Evolutionary conservation across 2,113 vertebrate species (phyloP).

Genomic region (Pardalotus punctatus): DNA sequence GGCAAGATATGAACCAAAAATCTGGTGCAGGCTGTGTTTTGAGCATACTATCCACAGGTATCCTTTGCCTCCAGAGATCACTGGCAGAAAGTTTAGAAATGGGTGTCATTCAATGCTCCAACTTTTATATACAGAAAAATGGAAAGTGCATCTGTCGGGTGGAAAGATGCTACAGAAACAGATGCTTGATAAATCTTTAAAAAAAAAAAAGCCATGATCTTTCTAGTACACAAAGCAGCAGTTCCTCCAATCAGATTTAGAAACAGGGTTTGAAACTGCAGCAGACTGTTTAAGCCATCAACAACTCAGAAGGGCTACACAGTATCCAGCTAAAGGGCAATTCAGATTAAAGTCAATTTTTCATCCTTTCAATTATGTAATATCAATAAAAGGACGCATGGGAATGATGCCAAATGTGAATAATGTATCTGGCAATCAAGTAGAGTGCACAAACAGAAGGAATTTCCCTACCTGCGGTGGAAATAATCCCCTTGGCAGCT

Average conservation of each 20-base stretch:
- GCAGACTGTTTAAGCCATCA: background rate
- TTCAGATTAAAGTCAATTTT: constrained; percentile 30
- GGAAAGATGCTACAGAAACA: background rate
- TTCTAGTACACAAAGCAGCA: background rate
- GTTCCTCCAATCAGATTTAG: background rate
- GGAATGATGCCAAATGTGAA: constrained; percentile 29
- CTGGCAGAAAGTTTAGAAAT: background rate
- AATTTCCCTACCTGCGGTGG: background rate
- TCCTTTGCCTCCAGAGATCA: background rate
- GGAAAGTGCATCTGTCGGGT: background rate
- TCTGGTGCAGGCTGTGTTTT: background rate
- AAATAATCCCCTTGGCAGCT: background rate
- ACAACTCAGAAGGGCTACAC: background rate
- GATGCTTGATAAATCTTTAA: background rate
- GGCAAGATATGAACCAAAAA: background rate
- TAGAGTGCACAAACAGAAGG: background rate
- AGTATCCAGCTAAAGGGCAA: background rate
- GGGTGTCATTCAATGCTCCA: background rate
- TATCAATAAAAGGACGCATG: background rate
- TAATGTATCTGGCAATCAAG: background rate
- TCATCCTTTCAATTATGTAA: constrained; percentile 41
- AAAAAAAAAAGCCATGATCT: background rate
- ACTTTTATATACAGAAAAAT: background rate
- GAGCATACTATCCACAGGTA: background rate
- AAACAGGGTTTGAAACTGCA: background rate